Evolutionary conservation across 2,113 vertebrate genomes (phyloP).

Genomic region (Nycticorax nycticorax): DNA sequence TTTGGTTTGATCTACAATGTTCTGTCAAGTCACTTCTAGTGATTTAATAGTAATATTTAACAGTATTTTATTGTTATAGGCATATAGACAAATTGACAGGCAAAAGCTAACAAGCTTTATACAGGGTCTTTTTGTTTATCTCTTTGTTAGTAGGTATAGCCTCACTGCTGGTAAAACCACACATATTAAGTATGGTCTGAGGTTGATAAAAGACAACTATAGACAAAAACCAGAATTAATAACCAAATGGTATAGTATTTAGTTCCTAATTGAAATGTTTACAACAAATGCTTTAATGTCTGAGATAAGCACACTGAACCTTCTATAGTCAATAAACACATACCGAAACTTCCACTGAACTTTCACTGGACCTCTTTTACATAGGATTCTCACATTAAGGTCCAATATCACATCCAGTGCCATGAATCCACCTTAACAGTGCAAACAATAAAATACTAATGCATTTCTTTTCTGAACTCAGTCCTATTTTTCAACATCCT

Average conservation of each 20-base stretch:
- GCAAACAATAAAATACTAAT: not conserved
- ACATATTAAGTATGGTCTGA: not conserved
- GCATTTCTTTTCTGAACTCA: not conserved
- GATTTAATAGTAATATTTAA: not conserved
- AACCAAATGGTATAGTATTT: not conserved
- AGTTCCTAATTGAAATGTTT: not conserved
- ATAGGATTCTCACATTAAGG: not conserved
- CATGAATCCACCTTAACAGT: not conserved
- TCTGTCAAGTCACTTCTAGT: not conserved
- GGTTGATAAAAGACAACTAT: not conserved
- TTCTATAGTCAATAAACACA: not conserved
- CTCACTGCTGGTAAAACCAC: not conserved
- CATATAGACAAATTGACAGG: not conserved
- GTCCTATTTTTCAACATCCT: not conserved
- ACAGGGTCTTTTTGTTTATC: not conserved
- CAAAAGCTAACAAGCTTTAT: not conserved
- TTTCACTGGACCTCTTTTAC: not conserved
- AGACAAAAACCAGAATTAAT: not conserved
- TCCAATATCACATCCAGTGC: not conserved
- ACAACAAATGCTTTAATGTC: not conserved
- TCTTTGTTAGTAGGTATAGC: not conserved
- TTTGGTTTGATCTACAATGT: not conserved
- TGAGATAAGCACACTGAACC: not conserved
- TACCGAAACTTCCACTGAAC: not conserved
- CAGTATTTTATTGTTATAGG: not conserved